Conservation (phyloP, 2,888 invertebrate species). For the Odontomyia ornata region DNA sequence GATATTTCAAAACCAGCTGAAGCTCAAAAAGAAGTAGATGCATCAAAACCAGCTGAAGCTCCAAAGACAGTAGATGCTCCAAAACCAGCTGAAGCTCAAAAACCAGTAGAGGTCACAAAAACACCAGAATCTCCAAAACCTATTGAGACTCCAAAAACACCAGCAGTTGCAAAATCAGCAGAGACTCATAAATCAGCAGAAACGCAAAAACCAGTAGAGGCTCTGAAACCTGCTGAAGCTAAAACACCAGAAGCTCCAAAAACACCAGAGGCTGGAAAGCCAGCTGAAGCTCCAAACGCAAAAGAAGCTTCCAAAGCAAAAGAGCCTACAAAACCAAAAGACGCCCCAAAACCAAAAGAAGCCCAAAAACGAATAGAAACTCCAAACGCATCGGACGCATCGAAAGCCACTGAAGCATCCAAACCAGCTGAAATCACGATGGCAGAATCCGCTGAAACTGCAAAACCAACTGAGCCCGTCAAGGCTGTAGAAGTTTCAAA, state of each 20-base stretch:
- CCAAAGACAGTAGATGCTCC: slow-evolving; percentile 67
- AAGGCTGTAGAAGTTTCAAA: slow-evolving; percentile 69
- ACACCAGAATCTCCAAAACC: slow-evolving; percentile 64
- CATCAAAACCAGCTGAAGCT: slow-evolving; percentile 21
- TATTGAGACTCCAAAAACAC: slow-evolving; percentile 60
- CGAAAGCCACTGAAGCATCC: slow-evolving; percentile 73
- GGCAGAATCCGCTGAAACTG: background rate
- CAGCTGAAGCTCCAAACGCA: slow-evolving; percentile 60
- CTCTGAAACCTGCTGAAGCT: slow-evolving; percentile 67
- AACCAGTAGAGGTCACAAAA: slow-evolving; percentile 50
- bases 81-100: slow-evolving; percentile 67
- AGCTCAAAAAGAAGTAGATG: slow-evolving; percentile 71
- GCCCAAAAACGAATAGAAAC: slow-evolving; percentile 81
- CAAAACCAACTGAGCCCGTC: slow-evolving; percentile 28
- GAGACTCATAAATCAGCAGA: slow-evolving; percentile 64
- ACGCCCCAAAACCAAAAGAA: slow-evolving; percentile 82
- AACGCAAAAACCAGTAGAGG: slow-evolving; percentile 52
- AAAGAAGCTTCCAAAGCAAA: slow-evolving; percentile 22
- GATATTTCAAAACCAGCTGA: slow-evolving; percentile 32
- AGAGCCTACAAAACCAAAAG: slow-evolving; percentile 22
- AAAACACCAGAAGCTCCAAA: slow-evolving; percentile 55
- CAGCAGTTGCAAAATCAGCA: slow-evolving; percentile 67
- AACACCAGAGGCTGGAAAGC: slow-evolving; percentile 64
- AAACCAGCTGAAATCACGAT: slow-evolving; percentile 17
- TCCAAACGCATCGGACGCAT: slow-evolving; percentile 66